Evolutionary conservation across 2,888 invertebrate species (phyloP).

Genomic region (Axea sp.): DNA sequence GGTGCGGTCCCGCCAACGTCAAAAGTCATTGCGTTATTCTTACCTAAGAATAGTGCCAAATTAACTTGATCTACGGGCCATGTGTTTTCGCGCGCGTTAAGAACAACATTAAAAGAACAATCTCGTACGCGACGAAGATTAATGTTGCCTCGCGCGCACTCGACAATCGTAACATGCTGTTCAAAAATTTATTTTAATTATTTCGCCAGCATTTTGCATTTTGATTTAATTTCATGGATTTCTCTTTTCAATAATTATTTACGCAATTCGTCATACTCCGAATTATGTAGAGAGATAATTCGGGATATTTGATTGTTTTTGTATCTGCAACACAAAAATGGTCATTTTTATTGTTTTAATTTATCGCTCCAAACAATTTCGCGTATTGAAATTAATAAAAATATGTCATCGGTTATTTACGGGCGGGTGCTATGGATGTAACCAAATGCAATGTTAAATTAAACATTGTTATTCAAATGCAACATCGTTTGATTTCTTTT

Average conservation of each 20-base stretch:
- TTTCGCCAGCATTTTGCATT: slow-evolving; percentile 25
- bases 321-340: too few species aligned
- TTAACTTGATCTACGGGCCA: slow-evolving; percentile 6
- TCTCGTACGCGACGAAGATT: slow-evolving; percentile 38
- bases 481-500: too few species aligned
- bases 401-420: too few species aligned
- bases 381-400: too few species aligned
- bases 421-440: too few species aligned
- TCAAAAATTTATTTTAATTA: slow-evolving; percentile 45
- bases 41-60: slow-evolving; percentile 11
- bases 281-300: neutral
- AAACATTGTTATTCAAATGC: too few species aligned
- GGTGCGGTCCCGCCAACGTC: slow-evolving; percentile 7
- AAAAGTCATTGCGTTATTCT: slow-evolving; percentile 14
- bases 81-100: too few species aligned
- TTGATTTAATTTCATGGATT: slow-evolving; percentile 36
- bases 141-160: slow-evolving; percentile 2
- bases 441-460: too few species aligned
- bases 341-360: too few species aligned
- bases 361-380: too few species aligned
- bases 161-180: slow-evolving; percentile 21
- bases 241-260: slow-evolving; percentile 4
- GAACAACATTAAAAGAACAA: slow-evolving; percentile 40
- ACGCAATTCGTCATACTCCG: neutral
- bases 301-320: too few species aligned